phyloP scores from a whole-genome alignment of 2,888 invertebrate genomes.

The Cataglyphis albicans region DNA sequence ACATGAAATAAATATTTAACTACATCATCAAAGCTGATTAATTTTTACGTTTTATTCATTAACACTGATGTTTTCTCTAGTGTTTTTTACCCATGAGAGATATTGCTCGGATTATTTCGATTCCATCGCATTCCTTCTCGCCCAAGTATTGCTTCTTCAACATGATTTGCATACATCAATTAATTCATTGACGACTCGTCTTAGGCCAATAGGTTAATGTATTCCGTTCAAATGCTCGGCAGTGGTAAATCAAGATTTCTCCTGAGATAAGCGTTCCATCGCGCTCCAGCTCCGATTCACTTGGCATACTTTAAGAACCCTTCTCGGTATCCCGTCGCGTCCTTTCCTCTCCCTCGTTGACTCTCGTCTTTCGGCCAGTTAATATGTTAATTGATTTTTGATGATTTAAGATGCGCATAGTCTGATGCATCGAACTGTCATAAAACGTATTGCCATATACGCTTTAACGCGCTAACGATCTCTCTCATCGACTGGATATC shows the following conservation, averaged over 20 bases:
- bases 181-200: constrained; percentile 68
- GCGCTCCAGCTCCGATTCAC: constrained; percentile 36
- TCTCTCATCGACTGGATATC: constrained; percentile 2
- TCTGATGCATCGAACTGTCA: neutral
- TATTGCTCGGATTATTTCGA: constrained; percentile 58
- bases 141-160: neutral
- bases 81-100: constrained; percentile 64
- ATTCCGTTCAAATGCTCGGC: constrained; percentile 56
- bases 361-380: constrained; percentile 19
- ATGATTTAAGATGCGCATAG: constrained; percentile 22
- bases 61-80: constrained; percentile 64
- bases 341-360: neutral
- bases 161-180: constrained; percentile 71
- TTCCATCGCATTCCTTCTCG: constrained; percentile 31
- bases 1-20: constrained; percentile 36
- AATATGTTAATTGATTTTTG: constrained; percentile 51
- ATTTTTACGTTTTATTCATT: constrained; percentile 61
- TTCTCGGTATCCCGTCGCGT: neutral
- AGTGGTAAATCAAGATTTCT: constrained; percentile 67
- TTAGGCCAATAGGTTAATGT: constrained; percentile 60
- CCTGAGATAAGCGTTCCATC: constrained; percentile 60
- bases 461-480: constrained; percentile 10
- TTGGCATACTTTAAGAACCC: constrained; percentile 49
- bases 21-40: constrained; percentile 50
- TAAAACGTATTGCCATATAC: neutral